These are phyloP conservation scores for Eupithecia centaureata DNA, from an alignment of 2,888 invertebrate genomes.

Conservation along the genomic window DNA sequence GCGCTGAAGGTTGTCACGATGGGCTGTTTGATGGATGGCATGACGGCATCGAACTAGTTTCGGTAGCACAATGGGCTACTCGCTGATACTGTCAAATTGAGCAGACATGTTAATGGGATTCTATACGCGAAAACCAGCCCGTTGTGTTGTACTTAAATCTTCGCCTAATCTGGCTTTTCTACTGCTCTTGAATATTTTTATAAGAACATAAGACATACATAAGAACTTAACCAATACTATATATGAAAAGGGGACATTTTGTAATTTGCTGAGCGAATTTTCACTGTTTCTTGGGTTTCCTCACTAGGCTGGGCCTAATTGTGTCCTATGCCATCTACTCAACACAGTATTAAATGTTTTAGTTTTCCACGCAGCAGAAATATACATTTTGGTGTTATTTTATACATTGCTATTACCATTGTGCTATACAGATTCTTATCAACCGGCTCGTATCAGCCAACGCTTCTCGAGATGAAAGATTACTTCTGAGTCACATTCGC, in stretches of 20 bases:
- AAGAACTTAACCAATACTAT: too few relatives aligned
- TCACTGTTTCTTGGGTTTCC: too few relatives aligned
- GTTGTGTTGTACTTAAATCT: not conserved
- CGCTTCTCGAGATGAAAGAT: conserved; percentile 38
- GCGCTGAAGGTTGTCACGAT: conserved; percentile 51
- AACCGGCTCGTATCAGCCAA: conserved; percentile 33
- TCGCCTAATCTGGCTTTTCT: not conserved
- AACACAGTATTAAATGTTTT: too few relatives aligned
- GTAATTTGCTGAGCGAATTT: too few relatives aligned
- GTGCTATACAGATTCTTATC: conserved; percentile 21
- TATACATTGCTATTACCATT: too few relatives aligned
- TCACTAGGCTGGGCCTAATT: too few relatives aligned
- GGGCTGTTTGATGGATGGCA: conserved; percentile 46
- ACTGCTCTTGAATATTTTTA: too few relatives aligned
- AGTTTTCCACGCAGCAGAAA: too few relatives aligned
- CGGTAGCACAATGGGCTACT: conserved; percentile 40
- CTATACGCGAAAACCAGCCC: not conserved
- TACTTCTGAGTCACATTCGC: conserved; percentile 33
- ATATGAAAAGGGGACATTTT: too few relatives aligned
- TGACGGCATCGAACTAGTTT: conserved; percentile 31
- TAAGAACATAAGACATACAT: too few relatives aligned
- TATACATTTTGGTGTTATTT: too few relatives aligned
- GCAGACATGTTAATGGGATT: conserved; percentile 13
- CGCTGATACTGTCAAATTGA: conserved; percentile 19
- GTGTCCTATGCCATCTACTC: too few relatives aligned